These are phyloP conservation scores for Cottus gobio DNA, from an alignment of 2,113 vertebrate genomes.

Conservation along the genomic window DNA sequence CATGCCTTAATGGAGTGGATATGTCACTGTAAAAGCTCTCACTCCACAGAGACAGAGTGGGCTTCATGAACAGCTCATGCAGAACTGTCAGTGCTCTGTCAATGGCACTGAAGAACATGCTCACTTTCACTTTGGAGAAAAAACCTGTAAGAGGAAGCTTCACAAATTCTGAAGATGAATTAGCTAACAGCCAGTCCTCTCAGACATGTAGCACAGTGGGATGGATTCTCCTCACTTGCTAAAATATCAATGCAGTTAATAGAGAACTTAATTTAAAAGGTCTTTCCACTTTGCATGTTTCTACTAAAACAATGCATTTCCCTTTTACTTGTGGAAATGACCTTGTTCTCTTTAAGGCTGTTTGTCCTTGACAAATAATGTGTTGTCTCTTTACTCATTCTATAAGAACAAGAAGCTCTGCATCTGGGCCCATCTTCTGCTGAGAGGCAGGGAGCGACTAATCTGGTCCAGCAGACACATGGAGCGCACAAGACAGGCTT, in stretches of 20 bases:
- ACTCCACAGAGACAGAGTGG: slow-evolving; percentile 65
- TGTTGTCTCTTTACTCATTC: slow-evolving; percentile 49
- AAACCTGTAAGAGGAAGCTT: slow-evolving; percentile 41
- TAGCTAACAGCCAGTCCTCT: slow-evolving; percentile 22
- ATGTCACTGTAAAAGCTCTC: slow-evolving; percentile 78
- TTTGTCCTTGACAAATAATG: slow-evolving; percentile 56
- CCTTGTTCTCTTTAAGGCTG: slow-evolving; percentile 50
- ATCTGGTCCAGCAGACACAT: slow-evolving; percentile 69
- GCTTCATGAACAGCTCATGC: slow-evolving; percentile 67
- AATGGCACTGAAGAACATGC: slow-evolving; percentile 46
- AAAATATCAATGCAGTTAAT: slow-evolving; percentile 18
- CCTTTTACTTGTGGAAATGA: slow-evolving; percentile 26
- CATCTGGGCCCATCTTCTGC: slow-evolving; percentile 60
- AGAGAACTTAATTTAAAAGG: slow-evolving; percentile 29
- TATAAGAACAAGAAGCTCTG: slow-evolving; percentile 47
- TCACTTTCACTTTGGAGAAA: slow-evolving; percentile 39
- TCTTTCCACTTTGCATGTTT: slow-evolving; percentile 8
- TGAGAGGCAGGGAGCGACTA: slow-evolving; percentile 51
- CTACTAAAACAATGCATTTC: slow-evolving; percentile 10
- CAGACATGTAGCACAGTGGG: slow-evolving; percentile 25
- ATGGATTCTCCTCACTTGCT: slow-evolving; percentile 1
- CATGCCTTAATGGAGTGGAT: slow-evolving; percentile 75
- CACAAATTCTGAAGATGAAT: slow-evolving; percentile 45
- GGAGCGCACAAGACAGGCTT: slow-evolving; percentile 54
- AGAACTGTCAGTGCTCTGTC: slow-evolving; percentile 57